Evolutionary conservation across 2,888 invertebrate genomes (phyloP).

Genomic region (Sthenelais limicola): DNA sequence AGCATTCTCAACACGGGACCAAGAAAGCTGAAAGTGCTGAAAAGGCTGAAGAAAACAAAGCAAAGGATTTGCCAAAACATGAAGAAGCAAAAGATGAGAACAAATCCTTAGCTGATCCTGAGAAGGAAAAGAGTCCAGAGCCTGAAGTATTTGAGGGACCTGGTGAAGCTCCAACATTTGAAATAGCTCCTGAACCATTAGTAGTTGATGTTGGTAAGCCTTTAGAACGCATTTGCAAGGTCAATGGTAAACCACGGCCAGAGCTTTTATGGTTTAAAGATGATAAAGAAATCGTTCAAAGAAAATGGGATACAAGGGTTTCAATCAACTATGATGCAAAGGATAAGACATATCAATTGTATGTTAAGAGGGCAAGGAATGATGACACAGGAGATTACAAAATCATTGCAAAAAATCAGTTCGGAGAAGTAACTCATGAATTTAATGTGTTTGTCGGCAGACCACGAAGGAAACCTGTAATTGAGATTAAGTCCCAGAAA

Average conservation of each 20-base stretch:
- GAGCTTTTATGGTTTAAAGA: slow-evolving; percentile 66
- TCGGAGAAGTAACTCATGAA: too few relatives aligned
- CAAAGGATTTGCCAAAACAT: not conserved
- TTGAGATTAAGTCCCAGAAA: too few relatives aligned
- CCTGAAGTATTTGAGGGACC: slow-evolving; percentile 13
- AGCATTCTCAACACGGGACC: not conserved
- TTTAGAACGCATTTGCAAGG: not conserved
- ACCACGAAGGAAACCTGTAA: too few relatives aligned
- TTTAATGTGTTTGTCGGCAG: too few relatives aligned
- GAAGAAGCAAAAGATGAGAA: not conserved
- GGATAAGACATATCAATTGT: slow-evolving; percentile 30
- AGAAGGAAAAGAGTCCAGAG: not conserved
- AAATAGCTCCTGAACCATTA: not conserved
- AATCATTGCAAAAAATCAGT: too few relatives aligned
- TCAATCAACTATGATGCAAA: slow-evolving; percentile 26
- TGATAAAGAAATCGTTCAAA: slow-evolving; percentile 52
- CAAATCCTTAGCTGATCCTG: not conserved
- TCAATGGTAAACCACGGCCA: slow-evolving; percentile 47
- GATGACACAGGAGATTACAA: slow-evolving; percentile 47
- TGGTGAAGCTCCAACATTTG: not conserved
- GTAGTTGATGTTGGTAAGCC: slow-evolving; percentile 19
- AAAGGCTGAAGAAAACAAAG: not conserved
- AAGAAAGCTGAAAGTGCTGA: not conserved
- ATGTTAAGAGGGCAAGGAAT: slow-evolving; percentile 42
- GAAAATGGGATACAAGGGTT: slow-evolving; percentile 40